These are phyloP conservation scores for Hydrozoanthus tunicans DNA, from an alignment of 64 coral and sea anemone genomes.

Conservation along the genomic window DNA sequence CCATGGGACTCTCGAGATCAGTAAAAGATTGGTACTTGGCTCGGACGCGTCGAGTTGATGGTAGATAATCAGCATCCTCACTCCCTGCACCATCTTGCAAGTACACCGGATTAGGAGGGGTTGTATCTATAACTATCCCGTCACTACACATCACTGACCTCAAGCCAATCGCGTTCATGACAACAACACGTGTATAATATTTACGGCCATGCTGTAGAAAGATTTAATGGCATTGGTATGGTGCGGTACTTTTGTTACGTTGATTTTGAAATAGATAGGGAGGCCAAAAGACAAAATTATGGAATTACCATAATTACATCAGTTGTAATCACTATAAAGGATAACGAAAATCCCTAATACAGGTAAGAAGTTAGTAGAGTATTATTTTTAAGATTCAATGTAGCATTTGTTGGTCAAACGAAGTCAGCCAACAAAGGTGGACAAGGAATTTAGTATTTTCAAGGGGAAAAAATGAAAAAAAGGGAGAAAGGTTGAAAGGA, in stretches of 20 bases:
- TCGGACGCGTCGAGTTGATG: conserved; percentile 77
- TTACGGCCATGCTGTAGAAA: conserved; percentile 66
- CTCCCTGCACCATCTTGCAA: conserved; percentile 78
- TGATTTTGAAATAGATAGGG: too few species aligned
- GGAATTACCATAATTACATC: not conserved
- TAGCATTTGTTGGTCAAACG: too few species aligned
- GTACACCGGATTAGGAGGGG: conserved; percentile 70
- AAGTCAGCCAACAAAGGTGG: not conserved
- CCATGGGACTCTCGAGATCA: conserved; percentile 87
- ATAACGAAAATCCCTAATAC: not conserved
- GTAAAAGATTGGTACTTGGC: conserved; percentile 73
- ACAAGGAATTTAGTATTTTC: not conserved
- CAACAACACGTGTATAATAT: conserved; percentile 83
- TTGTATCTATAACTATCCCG: conserved; percentile 90
- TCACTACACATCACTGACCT: conserved; percentile 91
- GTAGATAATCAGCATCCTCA: conserved; percentile 71
- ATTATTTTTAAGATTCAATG: too few species aligned
- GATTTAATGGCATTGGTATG: too few species aligned
- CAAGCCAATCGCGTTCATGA: conserved; percentile 71
- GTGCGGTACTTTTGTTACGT: too few species aligned
- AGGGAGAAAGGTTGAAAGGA: not conserved
- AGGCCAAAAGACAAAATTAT: too few species aligned
- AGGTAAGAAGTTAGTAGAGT: too few species aligned
- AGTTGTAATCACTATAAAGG: not conserved
- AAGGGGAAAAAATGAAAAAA: not conserved